Evolutionary conservation across 2,113 vertebrate genomes (phyloP).

Genomic region (Nothoprocta pentlandii): DNA sequence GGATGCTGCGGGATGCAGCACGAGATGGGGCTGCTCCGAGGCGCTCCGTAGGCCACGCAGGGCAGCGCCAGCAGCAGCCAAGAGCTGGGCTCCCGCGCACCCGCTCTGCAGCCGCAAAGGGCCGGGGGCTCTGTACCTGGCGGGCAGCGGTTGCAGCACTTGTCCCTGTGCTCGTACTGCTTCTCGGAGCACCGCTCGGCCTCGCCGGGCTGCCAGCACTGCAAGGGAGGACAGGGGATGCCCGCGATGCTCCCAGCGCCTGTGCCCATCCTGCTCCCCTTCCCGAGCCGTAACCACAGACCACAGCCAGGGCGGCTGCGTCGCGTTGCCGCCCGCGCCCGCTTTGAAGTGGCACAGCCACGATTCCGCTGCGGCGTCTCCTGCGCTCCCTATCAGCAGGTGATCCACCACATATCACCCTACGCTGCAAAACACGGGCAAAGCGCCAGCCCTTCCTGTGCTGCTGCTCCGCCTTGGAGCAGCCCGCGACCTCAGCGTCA

Average conservation of each 20-base stretch:
- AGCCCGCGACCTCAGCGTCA: no score
- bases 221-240: neutral
- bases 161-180: constrained; percentile 17
- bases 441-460: neutral
- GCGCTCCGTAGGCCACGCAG: no score
- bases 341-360: constrained; percentile 45
- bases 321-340: neutral
- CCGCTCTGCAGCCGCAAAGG: neutral
- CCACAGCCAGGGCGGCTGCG: neutral
- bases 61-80: no score
- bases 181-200: neutral
- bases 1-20: no score
- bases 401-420: neutral
- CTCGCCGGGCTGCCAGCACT: constrained; percentile 7
- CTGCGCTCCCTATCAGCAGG: neutral
- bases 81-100: no score
- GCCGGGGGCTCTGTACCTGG: constrained; percentile 53
- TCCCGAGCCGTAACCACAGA: constrained; percentile 19
- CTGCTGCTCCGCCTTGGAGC: accelerated
- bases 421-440: neutral
- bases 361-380: neutral
- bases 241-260: no score
- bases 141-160: constrained; percentile 59
- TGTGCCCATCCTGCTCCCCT: no score
- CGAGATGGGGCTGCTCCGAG: no score